These are phyloP conservation scores for Amblyornis subalaris DNA, from an alignment of 2,113 vertebrate genomes.

Conservation along the genomic window DNA sequence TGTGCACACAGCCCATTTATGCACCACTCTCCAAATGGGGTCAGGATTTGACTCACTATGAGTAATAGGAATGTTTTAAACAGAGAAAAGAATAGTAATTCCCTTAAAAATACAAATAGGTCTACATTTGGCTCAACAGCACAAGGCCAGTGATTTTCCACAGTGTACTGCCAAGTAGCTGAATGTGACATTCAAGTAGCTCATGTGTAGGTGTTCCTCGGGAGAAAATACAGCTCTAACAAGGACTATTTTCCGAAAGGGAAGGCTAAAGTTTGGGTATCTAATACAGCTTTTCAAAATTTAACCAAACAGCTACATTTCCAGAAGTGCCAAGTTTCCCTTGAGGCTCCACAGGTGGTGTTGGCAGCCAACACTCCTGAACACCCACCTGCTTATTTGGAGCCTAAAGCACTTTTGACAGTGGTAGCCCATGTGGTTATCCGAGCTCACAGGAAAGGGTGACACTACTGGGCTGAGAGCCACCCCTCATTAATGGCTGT, in stretches of 20 bases:
- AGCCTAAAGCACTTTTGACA: not conserved
- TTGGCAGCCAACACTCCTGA: not conserved
- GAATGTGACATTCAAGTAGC: conserved; percentile 22
- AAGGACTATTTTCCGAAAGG: not conserved
- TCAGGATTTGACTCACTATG: conserved; percentile 35
- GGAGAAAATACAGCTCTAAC: not conserved
- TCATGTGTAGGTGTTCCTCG: conserved; percentile 1
- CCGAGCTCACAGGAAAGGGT: not conserved
- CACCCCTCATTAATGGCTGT: not conserved
- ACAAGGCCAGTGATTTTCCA: conserved; percentile 37
- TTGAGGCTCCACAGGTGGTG: not conserved
- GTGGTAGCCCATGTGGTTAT: not conserved
- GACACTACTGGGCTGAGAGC: not conserved
- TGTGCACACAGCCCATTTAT: not conserved
- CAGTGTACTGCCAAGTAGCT: not conserved
- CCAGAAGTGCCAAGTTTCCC: not conserved
- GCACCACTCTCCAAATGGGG: not conserved
- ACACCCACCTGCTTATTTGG: not conserved
- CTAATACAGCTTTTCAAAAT: not conserved
- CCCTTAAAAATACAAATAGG: conserved; percentile 22
- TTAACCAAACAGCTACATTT: not conserved
- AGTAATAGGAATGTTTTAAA: conserved; percentile 29
- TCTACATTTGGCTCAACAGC: not conserved
- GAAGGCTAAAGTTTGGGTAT: not conserved
- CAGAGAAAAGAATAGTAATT: conserved; percentile 6